Evolutionary conservation across 2,797 vertebrate species (phyloP).

Genomic region (Arrhamphus sclerolepis): DNA sequence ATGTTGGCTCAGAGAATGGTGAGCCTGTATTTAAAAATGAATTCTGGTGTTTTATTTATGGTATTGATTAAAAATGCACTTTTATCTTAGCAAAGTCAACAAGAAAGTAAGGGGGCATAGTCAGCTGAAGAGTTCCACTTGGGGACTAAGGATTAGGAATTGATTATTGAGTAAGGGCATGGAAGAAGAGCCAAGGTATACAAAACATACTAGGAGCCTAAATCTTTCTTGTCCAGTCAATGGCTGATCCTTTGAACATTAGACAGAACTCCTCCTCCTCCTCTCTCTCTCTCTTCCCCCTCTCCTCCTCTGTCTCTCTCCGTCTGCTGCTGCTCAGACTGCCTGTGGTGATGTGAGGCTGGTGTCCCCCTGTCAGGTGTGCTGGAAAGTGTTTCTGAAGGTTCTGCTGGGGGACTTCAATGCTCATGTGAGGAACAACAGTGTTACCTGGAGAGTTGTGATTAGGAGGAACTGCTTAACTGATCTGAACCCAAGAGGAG

Average conservation of each 20-base stretch:
- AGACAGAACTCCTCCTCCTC: background rate
- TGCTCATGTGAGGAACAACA: too few relatives aligned
- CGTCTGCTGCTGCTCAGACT: too few relatives aligned
- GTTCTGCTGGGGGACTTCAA: too few relatives aligned
- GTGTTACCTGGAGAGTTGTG: too few relatives aligned
- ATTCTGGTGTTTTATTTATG: background rate
- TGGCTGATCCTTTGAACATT: slow-evolving; percentile 14
- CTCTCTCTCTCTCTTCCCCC: too few relatives aligned
- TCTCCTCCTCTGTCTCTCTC: too few relatives aligned
- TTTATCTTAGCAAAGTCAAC: slow-evolving; percentile 6
- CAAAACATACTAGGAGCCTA: slow-evolving; percentile 11
- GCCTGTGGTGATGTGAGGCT: too few relatives aligned
- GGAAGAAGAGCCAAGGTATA: slow-evolving; percentile 13
- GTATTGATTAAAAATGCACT: slow-evolving; percentile 2
- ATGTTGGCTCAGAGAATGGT: too few relatives aligned
- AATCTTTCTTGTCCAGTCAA: slow-evolving; percentile 25
- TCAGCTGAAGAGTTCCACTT: slow-evolving; percentile 8
- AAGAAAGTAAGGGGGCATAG: slow-evolving; percentile 10
- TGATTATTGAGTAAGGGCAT: slow-evolving; percentile 35
- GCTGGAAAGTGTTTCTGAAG: too few relatives aligned
- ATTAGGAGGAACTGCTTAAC: too few relatives aligned
- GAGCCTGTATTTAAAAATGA: background rate
- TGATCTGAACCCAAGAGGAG: too few relatives aligned
- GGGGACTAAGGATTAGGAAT: slow-evolving; percentile 21
- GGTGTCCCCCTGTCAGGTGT: too few relatives aligned